phyloP scores from a whole-genome alignment of 2,797 vertebrate genomes.

The Iguana delicatissima region DNA sequence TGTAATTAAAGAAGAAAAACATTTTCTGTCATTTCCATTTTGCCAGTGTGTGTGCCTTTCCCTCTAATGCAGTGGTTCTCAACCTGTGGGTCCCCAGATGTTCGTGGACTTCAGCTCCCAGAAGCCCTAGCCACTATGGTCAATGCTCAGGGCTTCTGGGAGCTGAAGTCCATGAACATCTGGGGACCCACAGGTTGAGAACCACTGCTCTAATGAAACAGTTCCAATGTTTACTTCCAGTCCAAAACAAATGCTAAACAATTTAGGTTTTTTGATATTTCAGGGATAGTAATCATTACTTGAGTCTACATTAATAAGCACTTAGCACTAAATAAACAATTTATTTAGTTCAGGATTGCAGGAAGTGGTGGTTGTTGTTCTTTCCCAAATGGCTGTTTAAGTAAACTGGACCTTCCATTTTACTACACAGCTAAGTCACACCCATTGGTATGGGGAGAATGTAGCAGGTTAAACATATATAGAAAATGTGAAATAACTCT shows the following conservation, averaged over 20 bases:
- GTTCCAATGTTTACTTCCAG: not conserved
- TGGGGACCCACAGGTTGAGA: too few relatives aligned
- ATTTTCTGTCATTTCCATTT: not conserved
- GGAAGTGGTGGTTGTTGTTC: not conserved
- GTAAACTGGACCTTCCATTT: not conserved
- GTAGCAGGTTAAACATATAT: not conserved
- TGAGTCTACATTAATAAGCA: not conserved
- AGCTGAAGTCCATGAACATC: too few relatives aligned
- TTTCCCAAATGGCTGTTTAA: not conserved
- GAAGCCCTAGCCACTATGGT: too few relatives aligned
- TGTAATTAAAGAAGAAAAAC: not conserved
- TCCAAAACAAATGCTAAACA: not conserved
- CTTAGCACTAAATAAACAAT: slow-evolving; percentile 32
- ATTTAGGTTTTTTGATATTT: not conserved
- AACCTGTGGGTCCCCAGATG: too few relatives aligned
- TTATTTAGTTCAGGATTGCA: not conserved
- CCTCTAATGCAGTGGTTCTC: too few relatives aligned
- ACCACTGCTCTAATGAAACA: not conserved
- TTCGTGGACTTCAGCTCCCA: too few relatives aligned
- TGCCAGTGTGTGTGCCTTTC: not conserved
- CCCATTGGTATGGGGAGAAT: not conserved
- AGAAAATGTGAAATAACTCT: slow-evolving; percentile 7
- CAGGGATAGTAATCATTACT: not conserved
- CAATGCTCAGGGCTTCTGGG: too few relatives aligned
- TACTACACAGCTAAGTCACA: not conserved